These are phyloP conservation scores for Metallyticus violacea DNA, from an alignment of 2,888 invertebrate species.

Conservation along the genomic window DNA sequence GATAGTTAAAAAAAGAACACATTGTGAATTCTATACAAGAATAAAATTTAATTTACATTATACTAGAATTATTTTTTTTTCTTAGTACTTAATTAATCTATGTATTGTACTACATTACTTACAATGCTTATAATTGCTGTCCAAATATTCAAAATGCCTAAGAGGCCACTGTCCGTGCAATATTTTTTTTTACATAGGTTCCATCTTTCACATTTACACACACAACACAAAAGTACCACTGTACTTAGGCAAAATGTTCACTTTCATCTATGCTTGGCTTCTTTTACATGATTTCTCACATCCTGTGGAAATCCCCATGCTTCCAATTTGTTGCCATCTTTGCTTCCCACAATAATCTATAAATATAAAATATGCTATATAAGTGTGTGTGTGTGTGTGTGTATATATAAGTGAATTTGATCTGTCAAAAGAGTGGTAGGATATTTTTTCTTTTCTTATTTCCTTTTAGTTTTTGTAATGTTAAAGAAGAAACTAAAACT, in stretches of 20 bases:
- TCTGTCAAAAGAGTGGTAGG: too few relatives aligned
- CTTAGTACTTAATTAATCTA: not conserved
- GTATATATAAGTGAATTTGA: too few relatives aligned
- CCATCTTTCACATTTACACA: not conserved
- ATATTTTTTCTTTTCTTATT: too few relatives aligned
- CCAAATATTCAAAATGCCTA: not conserved
- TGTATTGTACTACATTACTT: not conserved
- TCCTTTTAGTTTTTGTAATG: too few relatives aligned
- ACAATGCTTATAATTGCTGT: not conserved
- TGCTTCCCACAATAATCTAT: constrained; percentile 67
- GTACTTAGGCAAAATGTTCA: not conserved
- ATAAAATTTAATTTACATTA: not conserved
- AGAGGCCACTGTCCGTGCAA: not conserved
- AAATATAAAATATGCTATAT: constrained; percentile 46
- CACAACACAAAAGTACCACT: not conserved
- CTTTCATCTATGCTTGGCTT: constrained; percentile 25
- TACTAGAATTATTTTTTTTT: not conserved
- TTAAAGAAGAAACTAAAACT: too few relatives aligned
- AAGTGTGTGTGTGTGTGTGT: too few relatives aligned
- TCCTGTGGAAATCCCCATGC: constrained; percentile 28
- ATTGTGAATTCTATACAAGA: not conserved
- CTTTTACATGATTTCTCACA: constrained; percentile 22
- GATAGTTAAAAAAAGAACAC: not conserved
- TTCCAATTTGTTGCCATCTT: constrained; percentile 50
- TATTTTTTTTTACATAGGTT: not conserved